phyloP scores from a whole-genome alignment of 2,797 vertebrate species.

The Parauchenoglanis punctatus region DNA sequence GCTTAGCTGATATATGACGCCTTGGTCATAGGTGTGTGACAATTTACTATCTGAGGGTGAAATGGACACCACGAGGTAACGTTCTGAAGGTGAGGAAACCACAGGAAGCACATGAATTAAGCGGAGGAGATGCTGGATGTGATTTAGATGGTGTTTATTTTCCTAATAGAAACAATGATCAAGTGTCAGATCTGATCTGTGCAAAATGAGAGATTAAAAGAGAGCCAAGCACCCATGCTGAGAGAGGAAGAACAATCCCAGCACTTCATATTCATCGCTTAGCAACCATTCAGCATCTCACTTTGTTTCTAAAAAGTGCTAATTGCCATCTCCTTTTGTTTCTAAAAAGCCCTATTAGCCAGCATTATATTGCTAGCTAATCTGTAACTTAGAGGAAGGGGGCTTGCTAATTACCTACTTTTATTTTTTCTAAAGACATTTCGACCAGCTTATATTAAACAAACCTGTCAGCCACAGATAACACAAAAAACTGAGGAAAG shows the following conservation, averaged over 20 bases:
- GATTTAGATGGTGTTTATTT: neutral
- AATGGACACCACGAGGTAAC: too few relatives aligned
- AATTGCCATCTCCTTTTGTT: neutral
- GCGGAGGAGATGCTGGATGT: neutral
- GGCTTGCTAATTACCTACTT: neutral
- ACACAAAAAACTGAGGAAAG: neutral
- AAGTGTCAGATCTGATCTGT: slow-evolving; percentile 14
- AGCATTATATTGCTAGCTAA: neutral
- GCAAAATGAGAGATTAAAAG: slow-evolving; percentile 15
- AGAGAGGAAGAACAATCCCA: neutral
- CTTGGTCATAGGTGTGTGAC: too few relatives aligned
- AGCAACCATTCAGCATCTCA: neutral
- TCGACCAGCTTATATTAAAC: neutral
- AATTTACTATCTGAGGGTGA: neutral
- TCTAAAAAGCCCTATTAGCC: neutral
- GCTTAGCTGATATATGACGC: neutral
- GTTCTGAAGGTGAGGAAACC: neutral
- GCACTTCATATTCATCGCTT: neutral
- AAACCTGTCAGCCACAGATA: neutral
- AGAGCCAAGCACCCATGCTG: neutral
- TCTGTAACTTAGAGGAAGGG: neutral
- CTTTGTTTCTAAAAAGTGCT: neutral
- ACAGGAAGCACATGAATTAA: neutral
- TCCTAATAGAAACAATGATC: neutral
- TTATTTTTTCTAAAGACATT: neutral